Base-by-base conservation (phyloP, 2,888 invertebrate species). In the Rhagophthalmus giganteus region DNA sequence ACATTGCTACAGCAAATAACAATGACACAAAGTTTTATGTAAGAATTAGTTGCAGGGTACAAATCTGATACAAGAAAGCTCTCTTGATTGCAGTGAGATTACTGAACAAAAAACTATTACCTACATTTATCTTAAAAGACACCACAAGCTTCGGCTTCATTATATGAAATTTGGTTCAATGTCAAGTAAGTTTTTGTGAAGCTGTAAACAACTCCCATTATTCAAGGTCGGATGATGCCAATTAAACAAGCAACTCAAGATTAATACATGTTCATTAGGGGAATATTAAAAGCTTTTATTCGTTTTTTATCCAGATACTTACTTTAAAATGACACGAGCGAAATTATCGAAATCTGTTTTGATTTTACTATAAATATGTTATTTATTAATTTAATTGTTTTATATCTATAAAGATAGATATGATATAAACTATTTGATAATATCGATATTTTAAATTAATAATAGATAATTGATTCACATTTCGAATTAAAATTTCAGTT, bases 171-270 rank as follows among this genome's bases (percentile, higher is more conserved):
- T 37, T 28, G 26, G 52, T 47, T 52, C 52, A 52, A 52, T 52
- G 52, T 52, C 47, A 47, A 31, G 33, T 24, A 47, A 40, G 46
- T 52, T 52, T 47, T 52, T 52, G 37, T 42, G 25, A 16, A 30
- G 35, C 40, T 47, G 47, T 47, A 52, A 46, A 52, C 41, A 52
- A 41, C 46, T 27, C 45, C 24, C 38, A 39, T 25, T 28, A 40
- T 34, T 45, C 41, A 52, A 52, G 52, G 52, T 40, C 52, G 14
- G 15, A 47, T 10, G 16, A 13, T 20, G 25, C 45, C 27, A 37
- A 39, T 40, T 34, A 30, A 34, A 47, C 40, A 44, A 41, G 30
- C 35, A 52, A 41, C 46, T 41, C 52, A 52, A 52, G 52, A 45
- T 15, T 42, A 46, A 35, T 37, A 40, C 31, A 39, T 52, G 47